phyloP scores from a whole-genome alignment of 2,113 vertebrate species.

The Orcinus orca region DNA sequence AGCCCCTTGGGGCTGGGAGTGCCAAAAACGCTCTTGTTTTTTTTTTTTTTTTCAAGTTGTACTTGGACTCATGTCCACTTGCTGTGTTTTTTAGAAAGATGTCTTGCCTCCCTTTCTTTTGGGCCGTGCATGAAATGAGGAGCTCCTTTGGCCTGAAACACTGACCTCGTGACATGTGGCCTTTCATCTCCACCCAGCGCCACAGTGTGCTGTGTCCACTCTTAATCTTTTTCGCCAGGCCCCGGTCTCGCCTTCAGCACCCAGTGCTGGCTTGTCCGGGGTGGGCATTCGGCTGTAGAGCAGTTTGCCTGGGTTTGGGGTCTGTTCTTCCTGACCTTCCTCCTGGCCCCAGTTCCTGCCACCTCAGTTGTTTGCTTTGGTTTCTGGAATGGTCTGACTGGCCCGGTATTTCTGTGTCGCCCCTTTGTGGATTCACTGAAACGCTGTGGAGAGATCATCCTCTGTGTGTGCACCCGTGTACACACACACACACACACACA shows the following conservation, averaged over 20 bases:
- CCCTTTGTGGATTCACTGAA: background rate
- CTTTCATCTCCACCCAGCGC: background rate
- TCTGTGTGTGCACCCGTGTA: fast-evolving
- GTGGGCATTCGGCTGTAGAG: background rate
- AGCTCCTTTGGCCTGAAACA: slow-evolving; percentile 62
- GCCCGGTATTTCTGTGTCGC: background rate
- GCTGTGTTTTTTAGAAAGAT: slow-evolving; percentile 40
- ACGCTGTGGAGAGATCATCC: background rate
- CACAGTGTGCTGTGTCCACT: background rate
- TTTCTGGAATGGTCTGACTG: background rate
- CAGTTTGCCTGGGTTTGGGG: background rate
- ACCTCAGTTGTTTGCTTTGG: background rate
- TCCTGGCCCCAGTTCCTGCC: background rate
- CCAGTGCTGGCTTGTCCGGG: background rate
- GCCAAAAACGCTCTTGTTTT: slow-evolving; percentile 10
- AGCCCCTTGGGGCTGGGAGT: background rate
- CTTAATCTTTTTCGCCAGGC: background rate
- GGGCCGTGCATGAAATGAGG: slow-evolving; percentile 63
- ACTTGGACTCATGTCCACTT: slow-evolving; percentile 67
- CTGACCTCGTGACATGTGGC: background rate
- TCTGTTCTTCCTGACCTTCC: background rate
- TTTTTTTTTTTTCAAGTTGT: slow-evolving; percentile 34
- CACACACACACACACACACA: no score
- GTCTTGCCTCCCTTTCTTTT: background rate
- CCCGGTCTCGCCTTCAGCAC: background rate